Evolutionary conservation across 2,113 vertebrate species (phyloP), one percentile per base, ranked within the genome.

Genomic region (Equus quagga): DNA sequence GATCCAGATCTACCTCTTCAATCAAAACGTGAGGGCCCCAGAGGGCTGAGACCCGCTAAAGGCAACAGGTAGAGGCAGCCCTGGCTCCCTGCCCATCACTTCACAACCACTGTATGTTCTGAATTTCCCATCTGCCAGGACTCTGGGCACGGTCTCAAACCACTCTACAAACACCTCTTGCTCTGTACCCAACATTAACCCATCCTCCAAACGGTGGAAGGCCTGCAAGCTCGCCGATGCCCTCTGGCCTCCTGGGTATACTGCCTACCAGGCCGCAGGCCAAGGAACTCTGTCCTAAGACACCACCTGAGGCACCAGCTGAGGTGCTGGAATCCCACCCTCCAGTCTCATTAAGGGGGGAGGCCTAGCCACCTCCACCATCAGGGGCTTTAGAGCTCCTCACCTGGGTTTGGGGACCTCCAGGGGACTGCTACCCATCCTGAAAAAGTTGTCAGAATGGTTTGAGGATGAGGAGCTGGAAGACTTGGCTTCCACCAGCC

Each of bases 381-480:
- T 36, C 24, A 76, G 41, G n/a, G 41, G 72, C 24, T 28, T 23
- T 67, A 44, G 72, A 62, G 65, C 56, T 24, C 76, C 99, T 99
- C 98, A 99, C 99, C 99, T 99, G 98, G 99, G 99, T 75, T 99
- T 99, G 14, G 99, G 99, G 86, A 99, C 99, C 97, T 99, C 99
- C 98, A 99, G 97, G 0, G 99, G 99, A 98, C 99, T 99, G 99
- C 99, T 99, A 95, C 99, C 99, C 17, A 99, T 98, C 92, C 99
- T 99, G 49, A 99, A 98, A 97, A 99, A 98, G 86, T 98, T 98
- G 92, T 99, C 99, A 62, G 99, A 99, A 82, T 99, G 99, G 98
- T 99, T 99, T 72, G 99, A 99, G 73, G 99, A 99, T 6, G 99
- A 99, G 44, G 99, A 99, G 97, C 99, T 99, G 96, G 99, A 99